Conservation (phyloP, 2,797 vertebrate species). For the Sphaeramia orbicularis region DNA sequence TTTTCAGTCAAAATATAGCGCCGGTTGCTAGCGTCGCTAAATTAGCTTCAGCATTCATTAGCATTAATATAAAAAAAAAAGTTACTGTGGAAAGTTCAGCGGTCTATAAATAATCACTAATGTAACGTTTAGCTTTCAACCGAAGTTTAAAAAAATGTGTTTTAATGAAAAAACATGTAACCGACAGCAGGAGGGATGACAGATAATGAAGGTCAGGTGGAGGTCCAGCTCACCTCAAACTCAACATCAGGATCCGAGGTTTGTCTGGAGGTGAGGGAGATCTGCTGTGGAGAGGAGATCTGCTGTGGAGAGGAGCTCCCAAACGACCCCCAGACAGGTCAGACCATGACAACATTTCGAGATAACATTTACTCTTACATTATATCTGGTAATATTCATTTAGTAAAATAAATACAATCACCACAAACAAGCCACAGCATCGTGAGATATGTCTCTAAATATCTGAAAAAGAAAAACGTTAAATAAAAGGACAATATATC, state of each 20-base stretch:
- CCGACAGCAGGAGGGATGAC: conserved; percentile 20
- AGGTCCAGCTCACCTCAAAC: not conserved
- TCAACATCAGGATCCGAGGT: not conserved
- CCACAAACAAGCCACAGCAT: too few species aligned
- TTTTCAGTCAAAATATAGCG: too few species aligned
- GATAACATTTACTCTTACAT: too few species aligned
- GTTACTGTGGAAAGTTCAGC: too few species aligned
- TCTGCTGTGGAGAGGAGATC: not conserved
- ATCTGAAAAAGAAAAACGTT: not conserved
- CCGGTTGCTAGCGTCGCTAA: too few species aligned
- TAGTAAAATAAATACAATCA: not conserved
- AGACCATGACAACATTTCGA: not conserved
- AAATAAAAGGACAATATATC: too few species aligned
- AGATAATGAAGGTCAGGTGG: conserved; percentile 14
- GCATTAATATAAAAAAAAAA: not conserved
- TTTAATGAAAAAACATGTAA: not conserved
- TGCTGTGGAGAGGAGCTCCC: not conserved
- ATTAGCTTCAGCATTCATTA: not conserved
- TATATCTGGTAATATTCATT: too few species aligned
- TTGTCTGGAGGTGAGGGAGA: not conserved
- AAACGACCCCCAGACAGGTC: not conserved
- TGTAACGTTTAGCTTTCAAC: not conserved
- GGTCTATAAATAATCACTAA: not conserved
- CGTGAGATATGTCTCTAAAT: too few species aligned
- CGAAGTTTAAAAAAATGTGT: not conserved